phyloP scores from a whole-genome alignment of 2,888 invertebrate species.

The Amblyjoppa proteus region DNA sequence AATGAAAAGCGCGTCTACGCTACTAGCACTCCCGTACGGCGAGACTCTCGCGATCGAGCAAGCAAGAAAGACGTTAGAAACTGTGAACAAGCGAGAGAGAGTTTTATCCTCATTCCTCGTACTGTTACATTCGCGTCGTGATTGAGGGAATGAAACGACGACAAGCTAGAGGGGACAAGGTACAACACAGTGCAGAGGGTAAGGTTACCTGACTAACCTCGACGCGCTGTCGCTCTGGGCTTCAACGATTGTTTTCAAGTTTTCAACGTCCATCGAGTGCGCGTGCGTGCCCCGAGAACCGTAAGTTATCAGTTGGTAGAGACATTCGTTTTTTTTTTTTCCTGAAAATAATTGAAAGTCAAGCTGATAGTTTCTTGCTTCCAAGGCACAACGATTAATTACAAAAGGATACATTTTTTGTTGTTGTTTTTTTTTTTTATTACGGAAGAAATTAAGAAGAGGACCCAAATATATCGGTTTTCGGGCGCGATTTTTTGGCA shows the following conservation, averaged over 20 bases:
- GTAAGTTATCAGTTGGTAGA: too few species aligned
- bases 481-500: too few species aligned
- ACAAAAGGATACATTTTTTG: too few species aligned
- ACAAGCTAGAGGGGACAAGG: background rate
- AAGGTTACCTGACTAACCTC: slow-evolving; percentile 9
- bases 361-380: too few species aligned
- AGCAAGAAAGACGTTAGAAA: slow-evolving; percentile 28
- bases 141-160: background rate
- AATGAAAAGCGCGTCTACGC: slow-evolving; percentile 38
- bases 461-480: too few species aligned
- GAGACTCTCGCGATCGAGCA: slow-evolving; percentile 55
- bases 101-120: background rate
- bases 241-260: slow-evolving; percentile 34
- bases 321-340: too few species aligned
- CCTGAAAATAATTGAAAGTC: too few species aligned
- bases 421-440: too few species aligned
- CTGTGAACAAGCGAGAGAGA: background rate
- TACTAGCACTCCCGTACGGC: slow-evolving; percentile 5
- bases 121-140: background rate
- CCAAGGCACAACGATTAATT: too few species aligned
- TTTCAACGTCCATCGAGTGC: slow-evolving; percentile 27
- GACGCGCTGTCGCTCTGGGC: background rate
- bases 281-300: too few species aligned
- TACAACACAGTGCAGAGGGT: background rate
- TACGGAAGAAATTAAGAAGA: too few species aligned